Evolutionary conservation across 1,140 invertebrate genomes (phyloP), one percentile per base, ranked within the genome.

Genomic region (Gryon sp.): DNA sequence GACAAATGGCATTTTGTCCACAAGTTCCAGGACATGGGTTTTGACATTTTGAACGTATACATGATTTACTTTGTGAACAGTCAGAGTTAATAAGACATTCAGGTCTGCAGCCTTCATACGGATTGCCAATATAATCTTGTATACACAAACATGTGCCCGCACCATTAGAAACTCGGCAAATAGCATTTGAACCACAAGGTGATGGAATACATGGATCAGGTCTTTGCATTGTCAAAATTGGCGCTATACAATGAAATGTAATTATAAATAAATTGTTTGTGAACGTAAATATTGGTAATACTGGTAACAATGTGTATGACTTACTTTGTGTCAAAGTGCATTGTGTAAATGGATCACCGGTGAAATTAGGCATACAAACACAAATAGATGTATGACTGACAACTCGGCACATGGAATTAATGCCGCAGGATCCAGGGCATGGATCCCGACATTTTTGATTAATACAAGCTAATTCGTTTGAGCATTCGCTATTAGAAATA

Each of bases 1-100:
- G 88, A 84, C 95, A 96, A 20, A 92, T 84, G 1, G 94, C 92
- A 81, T 92, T 92, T 41, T 83, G 81, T 7, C 95, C 94, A 82
- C 95, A 96, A 4, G 93, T 91, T 41, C 94, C 93, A 1, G 92
- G 89, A 80, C 95, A 96, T 0, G 95, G 94, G 84, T 95, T 91
- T 52, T 89, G 85, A 81, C 93, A 94, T 72, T 90, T 92, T 28
- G 92, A 91, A 66, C 91, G 90, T 16, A 91, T 86, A 79, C 93
- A 94, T 1, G 92, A 91, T 55, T 90, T 86, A 24, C 90, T 80
- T 16, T 86, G 87, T 2, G 90, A 66, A 84, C 93, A 95, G 59
- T 94, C 93, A 2, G 89, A 89, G 78, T 93, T 93, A 7, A 90
- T 87, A 0, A 91, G 80, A 79, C 93, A 94, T 80, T 94, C 92